Conservation (phyloP, 2,797 vertebrate species). For the Gobionotothen gibberifrons region DNA sequence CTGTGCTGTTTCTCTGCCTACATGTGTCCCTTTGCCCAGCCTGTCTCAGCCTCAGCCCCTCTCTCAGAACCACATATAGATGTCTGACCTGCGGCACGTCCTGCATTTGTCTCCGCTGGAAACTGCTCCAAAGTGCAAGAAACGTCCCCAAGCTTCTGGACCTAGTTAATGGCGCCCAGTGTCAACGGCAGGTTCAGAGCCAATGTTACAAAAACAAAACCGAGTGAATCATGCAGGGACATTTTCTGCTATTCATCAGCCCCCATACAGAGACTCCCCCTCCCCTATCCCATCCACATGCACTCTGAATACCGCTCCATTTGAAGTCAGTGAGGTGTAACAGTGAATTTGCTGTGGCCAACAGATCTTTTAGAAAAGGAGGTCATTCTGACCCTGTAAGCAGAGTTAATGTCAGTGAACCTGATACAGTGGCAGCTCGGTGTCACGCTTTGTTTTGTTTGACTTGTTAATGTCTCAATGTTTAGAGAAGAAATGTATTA, state of each 20-base stretch:
- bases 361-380: conserved; percentile 82
- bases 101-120: conserved; percentile 76
- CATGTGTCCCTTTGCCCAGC: conserved; percentile 25
- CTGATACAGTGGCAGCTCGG: background rate
- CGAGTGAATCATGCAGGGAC: conserved; percentile 80
- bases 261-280: conserved; percentile 38
- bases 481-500: too few species aligned
- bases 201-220: conserved; percentile 65
- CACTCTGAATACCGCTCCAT: conserved; percentile 77
- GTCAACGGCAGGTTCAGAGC: conserved; percentile 42
- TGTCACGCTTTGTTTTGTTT: too few species aligned
- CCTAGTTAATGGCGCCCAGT: conserved; percentile 64
- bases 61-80: conserved; percentile 65
- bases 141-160: conserved; percentile 73
- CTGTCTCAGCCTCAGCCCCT: conserved; percentile 44
- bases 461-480: too few species aligned
- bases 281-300: conserved; percentile 31
- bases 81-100: conserved; percentile 80
- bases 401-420: conserved; percentile 74
- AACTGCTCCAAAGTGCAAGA: conserved; percentile 80
- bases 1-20: conserved; percentile 31
- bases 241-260: conserved; percentile 78
- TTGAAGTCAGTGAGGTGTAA: conserved; percentile 81
- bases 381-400: conserved; percentile 82
- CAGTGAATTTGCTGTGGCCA: conserved; percentile 83